A percentile compares a stretch with the other conserved stretches of the same genome.
Conservation (phyloP, 1,140 invertebrate genomes). For the Chymomyza costata region DNA sequence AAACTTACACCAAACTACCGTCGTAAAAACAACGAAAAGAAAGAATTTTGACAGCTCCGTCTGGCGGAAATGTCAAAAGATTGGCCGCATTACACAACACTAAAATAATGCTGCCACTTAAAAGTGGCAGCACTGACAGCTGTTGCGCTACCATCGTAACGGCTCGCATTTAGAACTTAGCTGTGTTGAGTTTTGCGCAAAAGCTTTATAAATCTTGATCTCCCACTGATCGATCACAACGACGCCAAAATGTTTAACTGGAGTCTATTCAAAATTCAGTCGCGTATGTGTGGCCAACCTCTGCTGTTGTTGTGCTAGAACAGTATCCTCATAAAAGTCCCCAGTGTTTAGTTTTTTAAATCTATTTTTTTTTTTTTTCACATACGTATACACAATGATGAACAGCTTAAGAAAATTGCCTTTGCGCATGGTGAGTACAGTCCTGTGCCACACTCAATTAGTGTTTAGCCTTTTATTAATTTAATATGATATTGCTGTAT, state of each 20-base stretch:
- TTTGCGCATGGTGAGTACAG: constrained; percentile 63
- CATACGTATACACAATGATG: constrained; percentile 44
- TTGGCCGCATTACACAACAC: constrained; percentile 5
- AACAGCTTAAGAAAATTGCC: constrained; percentile 71
- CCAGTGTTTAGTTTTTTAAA: constrained; percentile 28
- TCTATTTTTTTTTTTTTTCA: constrained; percentile 24
- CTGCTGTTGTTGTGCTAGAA: constrained; percentile 27
- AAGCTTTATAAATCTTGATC: constrained; percentile 53
- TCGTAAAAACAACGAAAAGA: constrained; percentile 71
- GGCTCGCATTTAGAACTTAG: constrained; percentile 2
- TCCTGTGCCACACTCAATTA: constrained; percentile 23
- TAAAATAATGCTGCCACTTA: background rate
- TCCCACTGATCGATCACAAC: constrained; percentile 24
- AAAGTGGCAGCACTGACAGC: background rate
- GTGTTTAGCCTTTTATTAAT: constrained; percentile 2
- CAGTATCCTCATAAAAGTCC: constrained; percentile 9
- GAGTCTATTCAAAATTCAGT: constrained; percentile 51
- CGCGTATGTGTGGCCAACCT: constrained; percentile 46
- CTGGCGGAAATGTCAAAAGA: constrained; percentile 43
- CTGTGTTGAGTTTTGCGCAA: constrained; percentile 21
- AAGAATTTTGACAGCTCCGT: constrained; percentile 66
- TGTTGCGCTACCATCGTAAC: background rate
- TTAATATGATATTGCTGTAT: constrained; percentile 17
- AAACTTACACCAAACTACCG: constrained; percentile 67
- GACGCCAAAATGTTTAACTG: constrained; percentile 28